Evolutionary conservation across 2,113 vertebrate species (phyloP).

Genomic region (Mobula hypostoma): DNA sequence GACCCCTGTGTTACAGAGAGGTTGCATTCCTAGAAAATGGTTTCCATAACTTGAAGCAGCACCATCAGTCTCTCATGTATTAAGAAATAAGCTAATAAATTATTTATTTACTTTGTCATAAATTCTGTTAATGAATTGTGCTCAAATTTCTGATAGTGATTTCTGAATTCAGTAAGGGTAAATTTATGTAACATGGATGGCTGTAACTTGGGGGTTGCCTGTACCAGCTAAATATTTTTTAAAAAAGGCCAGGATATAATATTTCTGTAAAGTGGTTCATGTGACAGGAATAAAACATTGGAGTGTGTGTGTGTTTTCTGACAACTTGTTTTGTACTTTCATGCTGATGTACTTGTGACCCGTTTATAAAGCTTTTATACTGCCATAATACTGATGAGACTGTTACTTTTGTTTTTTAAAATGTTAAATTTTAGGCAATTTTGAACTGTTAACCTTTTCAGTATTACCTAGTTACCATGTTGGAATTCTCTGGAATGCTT

Average conservation of each 20-base stretch:
- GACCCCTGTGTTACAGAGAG: too few relatives aligned
- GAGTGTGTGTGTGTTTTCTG: neutral
- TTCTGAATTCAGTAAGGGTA: too few relatives aligned
- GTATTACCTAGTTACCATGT: neutral
- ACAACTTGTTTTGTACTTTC: neutral
- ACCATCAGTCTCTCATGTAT: too few relatives aligned
- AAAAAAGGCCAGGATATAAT: neutral
- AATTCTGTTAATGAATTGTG: too few relatives aligned
- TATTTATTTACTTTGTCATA: too few relatives aligned
- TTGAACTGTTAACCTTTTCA: neutral
- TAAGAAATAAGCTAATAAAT: too few relatives aligned
- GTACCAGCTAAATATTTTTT: neutral
- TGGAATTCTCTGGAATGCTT: neutral
- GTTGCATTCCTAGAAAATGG: too few relatives aligned
- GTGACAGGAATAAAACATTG: too few relatives aligned
- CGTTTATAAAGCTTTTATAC: neutral
- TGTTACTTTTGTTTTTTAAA: slow-evolving; percentile 8
- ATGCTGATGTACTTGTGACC: neutral
- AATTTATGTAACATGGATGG: too few relatives aligned
- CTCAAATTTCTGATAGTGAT: too few relatives aligned
- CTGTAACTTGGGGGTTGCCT: too few relatives aligned
- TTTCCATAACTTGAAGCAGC: too few relatives aligned
- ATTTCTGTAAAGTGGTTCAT: neutral
- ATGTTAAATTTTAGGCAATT: neutral
- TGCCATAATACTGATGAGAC: slow-evolving; percentile 9